Evolutionary conservation across 2,113 vertebrate species (phyloP).

Genomic region (Pachypanchax playfairii): DNA sequence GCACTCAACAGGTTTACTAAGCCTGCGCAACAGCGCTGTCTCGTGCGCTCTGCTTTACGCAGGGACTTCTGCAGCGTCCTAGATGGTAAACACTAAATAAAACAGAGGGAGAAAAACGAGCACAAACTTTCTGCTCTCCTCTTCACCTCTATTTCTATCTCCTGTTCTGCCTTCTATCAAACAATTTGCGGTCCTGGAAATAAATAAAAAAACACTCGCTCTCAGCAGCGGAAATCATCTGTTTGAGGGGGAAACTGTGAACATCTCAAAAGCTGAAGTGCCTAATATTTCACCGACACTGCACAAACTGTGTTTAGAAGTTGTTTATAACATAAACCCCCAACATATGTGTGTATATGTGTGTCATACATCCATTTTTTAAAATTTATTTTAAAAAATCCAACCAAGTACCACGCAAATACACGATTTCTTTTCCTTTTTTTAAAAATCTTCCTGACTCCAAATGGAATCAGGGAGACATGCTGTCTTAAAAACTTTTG

Average conservation of each 20-base stretch:
- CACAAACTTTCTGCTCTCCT: not conserved
- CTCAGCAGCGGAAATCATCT: conserved; percentile 52
- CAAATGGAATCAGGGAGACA: too few relatives aligned
- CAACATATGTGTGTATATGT: not conserved
- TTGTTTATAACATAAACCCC: conserved; percentile 28
- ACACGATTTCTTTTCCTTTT: too few relatives aligned
- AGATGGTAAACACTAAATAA: conserved; percentile 3
- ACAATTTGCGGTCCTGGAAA: conserved; percentile 43
- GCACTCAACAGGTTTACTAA: conserved; percentile 51
- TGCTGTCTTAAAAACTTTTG: too few relatives aligned
- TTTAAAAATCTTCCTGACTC: too few relatives aligned
- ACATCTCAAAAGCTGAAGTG: conserved; percentile 64
- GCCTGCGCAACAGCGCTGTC: conserved; percentile 1
- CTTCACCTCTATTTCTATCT: not conserved
- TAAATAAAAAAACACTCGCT: conserved; percentile 35
- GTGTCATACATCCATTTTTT: conserved; percentile 18
- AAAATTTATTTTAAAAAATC: too few relatives aligned
- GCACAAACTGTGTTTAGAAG: conserved; percentile 52
- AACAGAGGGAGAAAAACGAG: conserved; percentile 3
- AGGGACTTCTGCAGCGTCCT: not conserved
- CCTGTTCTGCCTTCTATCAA: conserved; percentile 52
- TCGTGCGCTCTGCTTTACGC: conserved; percentile 20
- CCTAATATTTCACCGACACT: conserved; percentile 69
- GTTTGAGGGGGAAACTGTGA: conserved; percentile 61
- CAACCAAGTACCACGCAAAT: too few relatives aligned